Conservation (phyloP, 2,113 vertebrate genomes). For the Tragelaphus buxtoni region DNA sequence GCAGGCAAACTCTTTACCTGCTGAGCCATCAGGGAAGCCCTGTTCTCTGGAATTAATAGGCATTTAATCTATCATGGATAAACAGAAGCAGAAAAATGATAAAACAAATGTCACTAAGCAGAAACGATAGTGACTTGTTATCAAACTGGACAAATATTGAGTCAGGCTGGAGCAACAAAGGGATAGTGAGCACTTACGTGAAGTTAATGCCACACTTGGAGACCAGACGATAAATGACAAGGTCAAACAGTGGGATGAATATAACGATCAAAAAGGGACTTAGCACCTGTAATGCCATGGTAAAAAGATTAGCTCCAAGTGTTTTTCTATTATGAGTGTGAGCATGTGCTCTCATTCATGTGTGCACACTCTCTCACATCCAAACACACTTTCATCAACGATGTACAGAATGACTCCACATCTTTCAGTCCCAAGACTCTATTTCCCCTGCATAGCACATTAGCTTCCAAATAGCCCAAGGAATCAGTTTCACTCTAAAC, state of each 20-base stretch:
- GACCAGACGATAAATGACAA: slow-evolving; percentile 91
- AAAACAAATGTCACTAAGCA: not conserved
- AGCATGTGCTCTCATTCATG: not conserved
- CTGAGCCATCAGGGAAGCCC: not conserved
- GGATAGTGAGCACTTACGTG: slow-evolving; percentile 87
- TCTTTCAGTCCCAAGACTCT: not conserved
- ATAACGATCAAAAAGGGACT: slow-evolving; percentile 95
- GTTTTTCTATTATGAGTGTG: not conserved
- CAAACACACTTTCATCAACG: not conserved
- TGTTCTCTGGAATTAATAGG: not conserved
- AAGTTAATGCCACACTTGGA: slow-evolving; percentile 88
- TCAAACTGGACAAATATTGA: not conserved
- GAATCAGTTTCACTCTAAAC: not conserved
- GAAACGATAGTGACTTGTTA: slow-evolving; percentile 15
- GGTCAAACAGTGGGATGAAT: slow-evolving; percentile 94
- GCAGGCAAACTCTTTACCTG: not conserved
- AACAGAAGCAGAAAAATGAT: not conserved
- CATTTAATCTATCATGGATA: not conserved
- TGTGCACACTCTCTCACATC: not conserved
- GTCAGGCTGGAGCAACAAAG: not conserved
- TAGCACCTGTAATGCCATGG: slow-evolving; percentile 87
- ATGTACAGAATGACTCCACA: not conserved
- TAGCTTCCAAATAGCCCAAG: not conserved
- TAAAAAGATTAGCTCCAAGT: slow-evolving; percentile 34
- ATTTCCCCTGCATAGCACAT: not conserved